phyloP scores from a whole-genome alignment of 1,140 invertebrate genomes.

The Drosophila subobscura region DNA sequence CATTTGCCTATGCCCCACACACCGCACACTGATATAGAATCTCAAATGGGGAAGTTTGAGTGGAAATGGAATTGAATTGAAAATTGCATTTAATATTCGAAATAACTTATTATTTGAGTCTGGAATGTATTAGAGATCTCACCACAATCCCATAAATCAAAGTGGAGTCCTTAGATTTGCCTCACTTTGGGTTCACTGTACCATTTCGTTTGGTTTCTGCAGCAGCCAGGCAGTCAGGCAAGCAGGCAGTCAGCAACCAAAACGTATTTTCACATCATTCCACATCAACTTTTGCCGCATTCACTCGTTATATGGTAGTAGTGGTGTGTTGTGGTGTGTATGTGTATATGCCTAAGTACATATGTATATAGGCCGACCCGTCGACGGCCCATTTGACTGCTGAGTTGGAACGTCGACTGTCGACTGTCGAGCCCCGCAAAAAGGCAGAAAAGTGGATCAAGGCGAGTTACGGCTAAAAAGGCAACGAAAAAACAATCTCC shows the following conservation, averaged over 20 bases:
- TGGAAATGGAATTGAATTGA: conserved; percentile 15
- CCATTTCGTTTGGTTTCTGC: conserved; percentile 31
- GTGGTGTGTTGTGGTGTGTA: background rate
- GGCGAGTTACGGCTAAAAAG: conserved; percentile 52
- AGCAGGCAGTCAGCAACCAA: no score
- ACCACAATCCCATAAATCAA: conserved; percentile 45
- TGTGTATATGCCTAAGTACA: background rate
- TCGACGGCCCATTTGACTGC: conserved; percentile 63
- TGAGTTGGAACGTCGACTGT: conserved; percentile 61
- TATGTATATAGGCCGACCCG: conserved; percentile 48
- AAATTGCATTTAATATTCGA: conserved; percentile 42
- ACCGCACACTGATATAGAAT: conserved; percentile 28
- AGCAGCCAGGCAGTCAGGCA: conserved; percentile 30
- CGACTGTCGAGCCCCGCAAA: conserved; percentile 39
- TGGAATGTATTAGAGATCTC: conserved; percentile 25
- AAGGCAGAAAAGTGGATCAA: conserved; percentile 74
- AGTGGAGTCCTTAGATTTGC: conserved; percentile 10
- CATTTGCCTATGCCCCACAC: background rate
- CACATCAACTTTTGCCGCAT: conserved; percentile 42
- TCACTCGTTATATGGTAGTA: no score
- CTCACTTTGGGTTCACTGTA: conserved; percentile 30
- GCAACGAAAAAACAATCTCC: conserved; percentile 44
- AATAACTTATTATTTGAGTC: conserved; percentile 28
- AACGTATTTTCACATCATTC: conserved; percentile 65
- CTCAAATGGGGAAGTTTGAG: conserved; percentile 8